A percentile compares a stretch with the other conserved stretches of the same genome.
Evolutionary conservation across 2,888 invertebrate species (phyloP).

Genomic region (Torymus aiolomorphi): DNA sequence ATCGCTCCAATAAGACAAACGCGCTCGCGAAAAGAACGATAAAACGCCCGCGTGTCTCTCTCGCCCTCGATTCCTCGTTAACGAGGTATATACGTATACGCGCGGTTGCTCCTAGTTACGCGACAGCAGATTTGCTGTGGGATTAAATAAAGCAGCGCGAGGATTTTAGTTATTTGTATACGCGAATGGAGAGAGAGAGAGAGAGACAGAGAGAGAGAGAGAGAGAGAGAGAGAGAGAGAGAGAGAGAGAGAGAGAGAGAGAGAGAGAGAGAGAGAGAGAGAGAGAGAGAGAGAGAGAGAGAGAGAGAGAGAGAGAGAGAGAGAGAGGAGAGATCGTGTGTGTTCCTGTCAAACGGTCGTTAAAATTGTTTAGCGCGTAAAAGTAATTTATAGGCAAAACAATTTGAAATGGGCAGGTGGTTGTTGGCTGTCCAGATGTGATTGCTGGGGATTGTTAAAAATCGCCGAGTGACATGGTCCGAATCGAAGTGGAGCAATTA

Average conservation of each 20-base stretch:
- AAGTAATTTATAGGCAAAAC: slow-evolving; percentile 1
- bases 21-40: background rate
- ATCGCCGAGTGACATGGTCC: no score
- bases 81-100: slow-evolving; percentile 12
- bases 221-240: no score
- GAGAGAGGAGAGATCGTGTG: no score
- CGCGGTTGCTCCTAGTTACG: slow-evolving; percentile 27
- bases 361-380: slow-evolving; percentile 10
- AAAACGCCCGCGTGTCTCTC: background rate
- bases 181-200: background rate
- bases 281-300: no score
- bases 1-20: background rate
- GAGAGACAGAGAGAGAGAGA: no score
- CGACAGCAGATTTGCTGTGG: slow-evolving; percentile 9
- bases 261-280: no score
- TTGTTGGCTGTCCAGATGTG: no score
- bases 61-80: slow-evolving; percentile 34
- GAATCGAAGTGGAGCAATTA: no score
- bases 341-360: background rate
- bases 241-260: no score
- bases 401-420: no score
- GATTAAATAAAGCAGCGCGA: slow-evolving; percentile 5
- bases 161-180: slow-evolving; percentile 3
- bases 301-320: no score
- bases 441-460: no score